These are phyloP conservation scores for Temnothorax curvispinosus DNA, from an alignment of 1,140 invertebrate genomes.

Conservation along the genomic window DNA sequence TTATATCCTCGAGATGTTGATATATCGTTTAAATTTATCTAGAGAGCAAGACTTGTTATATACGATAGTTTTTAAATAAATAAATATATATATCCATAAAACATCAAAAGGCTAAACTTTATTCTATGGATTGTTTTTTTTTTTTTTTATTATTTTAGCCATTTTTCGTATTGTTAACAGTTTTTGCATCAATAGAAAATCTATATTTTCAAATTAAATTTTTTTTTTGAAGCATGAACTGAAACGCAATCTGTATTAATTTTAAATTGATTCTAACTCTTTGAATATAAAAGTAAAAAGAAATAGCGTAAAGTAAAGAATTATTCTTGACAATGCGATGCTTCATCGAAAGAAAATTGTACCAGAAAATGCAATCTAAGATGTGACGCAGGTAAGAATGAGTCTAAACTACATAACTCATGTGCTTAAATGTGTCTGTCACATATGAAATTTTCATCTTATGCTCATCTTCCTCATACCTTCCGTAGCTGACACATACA, in stretches of 20 bases:
- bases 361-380: conserved; percentile 31
- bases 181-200: not conserved
- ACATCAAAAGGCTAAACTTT: not conserved
- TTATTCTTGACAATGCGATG: not conserved
- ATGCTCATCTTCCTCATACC: not conserved
- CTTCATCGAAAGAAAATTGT: conserved; percentile 45
- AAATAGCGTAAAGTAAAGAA: not conserved
- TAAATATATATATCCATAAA: not conserved
- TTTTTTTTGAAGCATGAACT: not conserved
- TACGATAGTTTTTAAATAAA: not conserved
- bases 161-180: not conserved
- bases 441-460: conserved; percentile 1
- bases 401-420: not conserved
- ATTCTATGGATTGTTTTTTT: not conserved
- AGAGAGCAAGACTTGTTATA: not conserved
- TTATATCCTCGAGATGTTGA: not conserved
- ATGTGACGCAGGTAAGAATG: conserved; percentile 8
- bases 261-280: conserved; percentile 1
- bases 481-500: not conserved
- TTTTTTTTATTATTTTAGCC: not conserved
- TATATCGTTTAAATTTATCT: not conserved
- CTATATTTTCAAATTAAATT: not conserved
- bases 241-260: not conserved
- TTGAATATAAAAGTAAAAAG: not conserved
- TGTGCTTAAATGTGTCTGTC: not conserved